phyloP scores from a whole-genome alignment of 2,797 vertebrate species.

The Phylloscopus collybita region DNA sequence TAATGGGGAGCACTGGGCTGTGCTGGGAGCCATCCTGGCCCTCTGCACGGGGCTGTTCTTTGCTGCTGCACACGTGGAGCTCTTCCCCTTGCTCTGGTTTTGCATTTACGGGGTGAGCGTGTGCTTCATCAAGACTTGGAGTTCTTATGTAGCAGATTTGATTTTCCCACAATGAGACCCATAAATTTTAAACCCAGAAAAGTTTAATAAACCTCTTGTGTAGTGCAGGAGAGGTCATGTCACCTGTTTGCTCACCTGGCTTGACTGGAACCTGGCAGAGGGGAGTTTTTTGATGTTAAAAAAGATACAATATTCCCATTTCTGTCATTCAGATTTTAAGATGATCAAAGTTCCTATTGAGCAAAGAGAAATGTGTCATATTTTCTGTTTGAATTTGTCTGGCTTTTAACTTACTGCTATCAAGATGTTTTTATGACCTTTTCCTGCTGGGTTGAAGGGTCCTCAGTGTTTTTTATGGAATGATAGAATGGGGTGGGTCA shows the following conservation, averaged over 20 bases:
- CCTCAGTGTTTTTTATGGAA: not conserved
- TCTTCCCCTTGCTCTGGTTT: not conserved
- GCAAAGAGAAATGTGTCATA: not conserved
- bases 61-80: not conserved
- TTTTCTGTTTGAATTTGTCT: not conserved
- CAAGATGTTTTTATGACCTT: not conserved
- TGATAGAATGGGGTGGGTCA: not conserved
- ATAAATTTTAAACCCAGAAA: not conserved
- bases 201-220: not conserved
- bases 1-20: not conserved
- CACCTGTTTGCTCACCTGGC: not conserved
- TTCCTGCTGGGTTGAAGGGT: not conserved
- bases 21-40: not conserved
- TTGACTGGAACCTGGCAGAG: not conserved
- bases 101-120: rapidly evolving
- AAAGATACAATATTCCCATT: not conserved
- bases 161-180: not conserved
- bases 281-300: not conserved
- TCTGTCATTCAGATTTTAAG: not conserved
- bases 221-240: rapidly evolving
- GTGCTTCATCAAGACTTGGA: not conserved
- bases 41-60: rapidly evolving
- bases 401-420: not conserved
- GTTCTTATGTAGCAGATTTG: rapidly evolving
- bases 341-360: not conserved